Conservation (phyloP, 2,888 invertebrate species). For the Lepidochrysops patricia region DNA sequence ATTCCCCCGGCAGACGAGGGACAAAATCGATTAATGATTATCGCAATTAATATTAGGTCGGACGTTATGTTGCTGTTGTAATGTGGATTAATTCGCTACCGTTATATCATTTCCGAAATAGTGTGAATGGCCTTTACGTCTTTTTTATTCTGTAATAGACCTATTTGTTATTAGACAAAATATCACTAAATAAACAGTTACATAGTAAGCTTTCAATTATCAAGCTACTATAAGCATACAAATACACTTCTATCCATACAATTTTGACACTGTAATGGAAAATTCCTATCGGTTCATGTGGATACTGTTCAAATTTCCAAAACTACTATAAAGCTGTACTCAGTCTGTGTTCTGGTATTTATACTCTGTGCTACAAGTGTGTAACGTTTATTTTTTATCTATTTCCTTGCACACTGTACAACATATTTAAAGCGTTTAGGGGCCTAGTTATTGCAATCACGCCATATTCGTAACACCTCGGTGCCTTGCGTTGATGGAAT, state of each 20-base stretch:
- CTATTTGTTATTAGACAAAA: too few relatives aligned
- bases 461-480: not conserved
- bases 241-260: too few relatives aligned
- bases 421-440: not conserved
- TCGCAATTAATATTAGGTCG: conserved; percentile 31
- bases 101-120: conserved; percentile 11
- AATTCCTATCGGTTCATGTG: too few relatives aligned
- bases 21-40: conserved; percentile 45
- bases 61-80: conserved; percentile 20
- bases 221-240: too few relatives aligned
- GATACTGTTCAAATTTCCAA: too few relatives aligned
- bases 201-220: too few relatives aligned
- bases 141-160: too few relatives aligned
- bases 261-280: too few relatives aligned
- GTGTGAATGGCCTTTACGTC: not conserved
- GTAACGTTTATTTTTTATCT: not conserved
- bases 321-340: too few relatives aligned
- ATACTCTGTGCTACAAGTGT: too few relatives aligned
- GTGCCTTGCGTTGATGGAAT: not conserved
- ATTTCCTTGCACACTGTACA: not conserved
- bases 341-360: too few relatives aligned
- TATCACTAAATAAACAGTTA: too few relatives aligned
- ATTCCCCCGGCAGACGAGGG: conserved; percentile 30
- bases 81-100: conserved; percentile 8
- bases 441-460: not conserved